Conservation (phyloP, 2,888 invertebrate species). For the Drosophila dives region DNA sequence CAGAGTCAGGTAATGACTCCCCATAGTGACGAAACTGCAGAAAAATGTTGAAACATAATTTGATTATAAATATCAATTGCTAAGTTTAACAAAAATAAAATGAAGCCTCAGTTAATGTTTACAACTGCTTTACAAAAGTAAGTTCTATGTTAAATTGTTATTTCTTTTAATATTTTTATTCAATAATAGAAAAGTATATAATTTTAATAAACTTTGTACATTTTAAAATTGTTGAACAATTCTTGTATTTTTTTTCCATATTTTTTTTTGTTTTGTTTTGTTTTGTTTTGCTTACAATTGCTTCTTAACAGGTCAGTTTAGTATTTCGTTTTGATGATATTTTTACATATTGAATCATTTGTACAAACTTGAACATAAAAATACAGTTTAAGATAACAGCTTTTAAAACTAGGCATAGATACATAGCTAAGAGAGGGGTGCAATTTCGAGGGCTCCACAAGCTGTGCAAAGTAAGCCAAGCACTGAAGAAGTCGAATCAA, state of each 20-base stretch:
- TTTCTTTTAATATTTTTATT: neutral
- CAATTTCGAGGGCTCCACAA: neutral
- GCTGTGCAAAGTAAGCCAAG: constrained; percentile 3
- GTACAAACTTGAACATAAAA: constrained; percentile 59
- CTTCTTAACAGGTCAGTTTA: constrained; percentile 27
- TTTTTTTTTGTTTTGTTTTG: constrained; percentile 32
- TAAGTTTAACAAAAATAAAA: neutral
- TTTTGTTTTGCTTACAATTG: constrained; percentile 40
- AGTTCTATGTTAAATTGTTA: neutral
- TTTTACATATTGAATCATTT: constrained; percentile 30
- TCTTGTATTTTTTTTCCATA: constrained; percentile 35
- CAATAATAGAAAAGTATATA: constrained; percentile 55
- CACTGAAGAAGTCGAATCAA: constrained; percentile 26
- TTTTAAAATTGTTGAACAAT: constrained; percentile 70
- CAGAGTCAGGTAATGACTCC: neutral
- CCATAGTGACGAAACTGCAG: neutral
- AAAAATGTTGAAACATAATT: neutral
- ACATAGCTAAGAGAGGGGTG: constrained; percentile 14
- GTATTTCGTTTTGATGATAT: constrained; percentile 2
- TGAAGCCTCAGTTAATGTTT: neutral
- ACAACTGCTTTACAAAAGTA: neutral
- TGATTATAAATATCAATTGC: neutral
- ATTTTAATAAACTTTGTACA: constrained; percentile 55
- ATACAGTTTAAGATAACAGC: constrained; percentile 51
- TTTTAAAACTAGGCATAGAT: constrained; percentile 36